A percentile compares a stretch with the other conserved stretches of the same genome.
Evolutionary conservation across 2,888 invertebrate genomes (phyloP).

Genomic region (Rhopalosiphum nymphaeae): DNA sequence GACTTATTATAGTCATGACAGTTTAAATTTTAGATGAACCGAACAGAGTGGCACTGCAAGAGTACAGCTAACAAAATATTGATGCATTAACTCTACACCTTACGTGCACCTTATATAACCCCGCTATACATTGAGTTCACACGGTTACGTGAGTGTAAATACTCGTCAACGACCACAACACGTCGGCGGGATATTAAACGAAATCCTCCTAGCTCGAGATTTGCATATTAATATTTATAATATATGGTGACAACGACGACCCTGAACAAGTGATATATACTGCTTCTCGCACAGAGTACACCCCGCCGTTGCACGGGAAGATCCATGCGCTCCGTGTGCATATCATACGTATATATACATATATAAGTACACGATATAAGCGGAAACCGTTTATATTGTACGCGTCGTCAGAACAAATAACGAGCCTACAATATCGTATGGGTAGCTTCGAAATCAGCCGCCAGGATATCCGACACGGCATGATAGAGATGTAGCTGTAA

Average conservation of each 20-base stretch:
- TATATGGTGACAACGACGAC: neutral
- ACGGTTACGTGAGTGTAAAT: neutral
- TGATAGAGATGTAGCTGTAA: neutral
- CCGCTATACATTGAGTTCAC: neutral
- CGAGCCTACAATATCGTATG: neutral
- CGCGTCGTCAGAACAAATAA: neutral
- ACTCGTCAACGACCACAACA: conserved; percentile 15
- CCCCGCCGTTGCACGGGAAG: neutral
- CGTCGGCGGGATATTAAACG: conserved; percentile 18
- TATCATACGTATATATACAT: no score
- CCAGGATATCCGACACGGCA: neutral
- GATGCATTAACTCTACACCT: neutral
- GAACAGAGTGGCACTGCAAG: neutral
- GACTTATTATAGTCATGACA: neutral
- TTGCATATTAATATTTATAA: conserved; percentile 23
- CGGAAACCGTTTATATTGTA: neutral
- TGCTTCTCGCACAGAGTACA: neutral
- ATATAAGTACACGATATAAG: neutral
- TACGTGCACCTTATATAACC: neutral
- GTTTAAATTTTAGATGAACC: neutral
- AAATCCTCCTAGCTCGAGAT: conserved; percentile 13
- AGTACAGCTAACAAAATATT: neutral
- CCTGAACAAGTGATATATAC: neutral
- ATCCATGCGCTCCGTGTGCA: neutral
- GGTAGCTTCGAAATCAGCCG: neutral